phyloP scores from a whole-genome alignment of 2,113 vertebrate species.

The Odobenus rosmarus region DNA sequence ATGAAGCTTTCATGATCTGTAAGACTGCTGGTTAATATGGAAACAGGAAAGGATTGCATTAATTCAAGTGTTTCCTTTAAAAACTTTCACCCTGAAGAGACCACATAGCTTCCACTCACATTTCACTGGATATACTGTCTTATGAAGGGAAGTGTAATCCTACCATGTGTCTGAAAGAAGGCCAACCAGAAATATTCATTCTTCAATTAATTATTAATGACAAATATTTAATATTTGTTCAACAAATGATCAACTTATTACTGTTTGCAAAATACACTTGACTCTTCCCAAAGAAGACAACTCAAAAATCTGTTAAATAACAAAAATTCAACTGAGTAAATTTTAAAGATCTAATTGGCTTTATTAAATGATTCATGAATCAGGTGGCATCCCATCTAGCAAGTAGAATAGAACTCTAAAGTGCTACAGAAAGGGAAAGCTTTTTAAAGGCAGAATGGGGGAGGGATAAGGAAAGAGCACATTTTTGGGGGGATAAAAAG shows the following conservation, averaged over 20 bases:
- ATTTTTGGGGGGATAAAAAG: background rate
- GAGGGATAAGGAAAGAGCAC: background rate
- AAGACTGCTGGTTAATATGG: background rate
- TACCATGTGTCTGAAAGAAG: background rate
- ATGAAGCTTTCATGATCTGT: background rate
- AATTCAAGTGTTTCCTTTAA: background rate
- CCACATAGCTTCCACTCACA: background rate
- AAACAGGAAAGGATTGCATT: background rate
- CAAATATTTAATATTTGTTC: background rate
- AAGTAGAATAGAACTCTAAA: background rate
- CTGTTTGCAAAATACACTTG: background rate
- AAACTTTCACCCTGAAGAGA: background rate
- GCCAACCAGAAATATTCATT: background rate
- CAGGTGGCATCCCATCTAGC: background rate
- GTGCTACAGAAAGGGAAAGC: background rate
- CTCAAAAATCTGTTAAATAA: background rate
- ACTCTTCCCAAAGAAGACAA: background rate
- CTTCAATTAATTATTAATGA: background rate
- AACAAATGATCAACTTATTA: background rate
- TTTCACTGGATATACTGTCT: background rate
- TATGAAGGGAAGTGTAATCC: background rate
- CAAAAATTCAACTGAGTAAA: background rate
- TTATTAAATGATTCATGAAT: background rate
- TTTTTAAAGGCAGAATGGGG: background rate
- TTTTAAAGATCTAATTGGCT: background rate